Conservation (phyloP, 2,888 invertebrate genomes). For the Alloplasta piceator region DNA sequence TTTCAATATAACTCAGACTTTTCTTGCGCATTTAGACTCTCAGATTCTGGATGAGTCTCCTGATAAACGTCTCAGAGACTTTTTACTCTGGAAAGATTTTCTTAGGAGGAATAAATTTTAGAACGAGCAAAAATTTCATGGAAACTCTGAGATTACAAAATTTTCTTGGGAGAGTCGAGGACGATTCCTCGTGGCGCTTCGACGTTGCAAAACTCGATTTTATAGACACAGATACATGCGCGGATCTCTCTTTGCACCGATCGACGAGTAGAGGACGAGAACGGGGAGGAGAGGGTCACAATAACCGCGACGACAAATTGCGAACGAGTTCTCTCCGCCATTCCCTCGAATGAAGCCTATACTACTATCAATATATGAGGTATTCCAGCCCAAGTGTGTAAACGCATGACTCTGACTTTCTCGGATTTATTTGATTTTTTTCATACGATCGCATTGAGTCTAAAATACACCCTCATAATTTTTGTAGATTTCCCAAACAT, state of each 20-base stretch:
- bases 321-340: conserved; percentile 53
- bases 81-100: too few relatives aligned
- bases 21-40: too few relatives aligned
- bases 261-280: conserved; percentile 35
- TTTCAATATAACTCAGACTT: too few relatives aligned
- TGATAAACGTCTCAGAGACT: too few relatives aligned
- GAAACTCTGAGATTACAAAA: not conserved
- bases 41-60: too few relatives aligned
- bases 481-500: too few relatives aligned
- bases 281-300: conserved; percentile 27
- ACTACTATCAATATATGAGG: conserved; percentile 15
- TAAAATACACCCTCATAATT: too few relatives aligned
- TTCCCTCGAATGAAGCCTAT: conserved; percentile 48
- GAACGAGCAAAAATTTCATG: not conserved
- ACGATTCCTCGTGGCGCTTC: not conserved
- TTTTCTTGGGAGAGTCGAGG: not conserved
- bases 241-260: not conserved
- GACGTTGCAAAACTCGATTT: not conserved
- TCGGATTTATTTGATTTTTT: too few relatives aligned
- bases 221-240: not conserved
- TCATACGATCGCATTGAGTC: too few relatives aligned
- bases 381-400: too few relatives aligned
- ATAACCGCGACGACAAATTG: conserved; percentile 59
- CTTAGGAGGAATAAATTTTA: not conserved
- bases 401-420: too few relatives aligned